Evolutionary conservation across 2,888 invertebrate genomes (phyloP).

Genomic region (Eupithecia dodoneata): DNA sequence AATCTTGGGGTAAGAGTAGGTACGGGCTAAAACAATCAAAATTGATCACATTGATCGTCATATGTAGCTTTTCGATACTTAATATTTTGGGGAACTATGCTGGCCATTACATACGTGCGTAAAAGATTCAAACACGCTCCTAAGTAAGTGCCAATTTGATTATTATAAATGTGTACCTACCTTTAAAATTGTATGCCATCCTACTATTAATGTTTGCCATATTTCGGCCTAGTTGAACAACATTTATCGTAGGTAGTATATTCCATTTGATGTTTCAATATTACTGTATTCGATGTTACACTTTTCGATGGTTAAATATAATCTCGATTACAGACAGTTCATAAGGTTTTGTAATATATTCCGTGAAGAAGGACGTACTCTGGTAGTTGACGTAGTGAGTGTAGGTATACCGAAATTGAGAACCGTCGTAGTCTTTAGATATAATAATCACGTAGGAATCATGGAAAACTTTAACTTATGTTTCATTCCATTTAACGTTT

Average conservation of each 20-base stretch:
- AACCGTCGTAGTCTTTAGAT: constrained; percentile 43
- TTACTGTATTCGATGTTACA: constrained; percentile 23
- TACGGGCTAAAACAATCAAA: background rate
- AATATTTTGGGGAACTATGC: background rate
- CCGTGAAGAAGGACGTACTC: constrained; percentile 20
- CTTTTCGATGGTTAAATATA: background rate
- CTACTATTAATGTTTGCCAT: constrained; percentile 15
- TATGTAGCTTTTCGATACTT: background rate
- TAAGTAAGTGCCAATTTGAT: constrained; percentile 45
- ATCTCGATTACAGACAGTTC: background rate
- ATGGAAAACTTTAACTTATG: constrained; percentile 42
- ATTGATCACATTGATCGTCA: background rate
- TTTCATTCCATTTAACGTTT: constrained; percentile 68
- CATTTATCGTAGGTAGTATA: constrained; percentile 20
- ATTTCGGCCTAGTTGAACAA: constrained; percentile 27
- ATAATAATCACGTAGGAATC: constrained; percentile 40
- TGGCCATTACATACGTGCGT: constrained; percentile 1
- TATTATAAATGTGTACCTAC: constrained; percentile 14
- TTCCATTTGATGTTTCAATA: constrained; percentile 21
- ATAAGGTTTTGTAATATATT: constrained; percentile 11
- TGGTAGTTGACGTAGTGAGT: constrained; percentile 27
- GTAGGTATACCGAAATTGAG: constrained; percentile 12
- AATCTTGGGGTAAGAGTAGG: background rate
- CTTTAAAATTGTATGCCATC: constrained; percentile 4
- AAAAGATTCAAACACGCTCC: constrained; percentile 37